Percentiles rank a stretch among this genome's conserved stretches.
Conservation (phyloP, 2,797 vertebrate genomes). For the Tragopan temminckii region DNA sequence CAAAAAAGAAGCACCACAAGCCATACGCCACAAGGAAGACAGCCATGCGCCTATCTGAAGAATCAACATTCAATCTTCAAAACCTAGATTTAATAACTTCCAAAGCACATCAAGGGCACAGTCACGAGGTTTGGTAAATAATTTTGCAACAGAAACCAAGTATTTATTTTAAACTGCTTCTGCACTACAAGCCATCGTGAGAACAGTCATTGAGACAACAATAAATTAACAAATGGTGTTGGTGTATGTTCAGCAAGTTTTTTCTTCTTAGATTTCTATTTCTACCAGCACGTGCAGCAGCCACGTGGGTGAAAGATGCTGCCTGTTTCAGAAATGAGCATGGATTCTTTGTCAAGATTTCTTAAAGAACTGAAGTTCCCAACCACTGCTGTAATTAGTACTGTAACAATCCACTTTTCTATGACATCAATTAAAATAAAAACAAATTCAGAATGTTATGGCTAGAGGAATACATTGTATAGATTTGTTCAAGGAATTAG, state of each 20-base stretch:
- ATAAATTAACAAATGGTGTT: neutral
- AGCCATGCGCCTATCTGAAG: neutral
- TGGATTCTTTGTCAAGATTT: neutral
- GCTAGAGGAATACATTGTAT: neutral
- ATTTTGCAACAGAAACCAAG: neutral
- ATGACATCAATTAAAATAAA: neutral
- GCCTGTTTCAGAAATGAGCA: neutral
- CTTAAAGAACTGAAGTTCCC: neutral
- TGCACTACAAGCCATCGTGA: neutral
- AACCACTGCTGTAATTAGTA: neutral
- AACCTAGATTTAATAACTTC: neutral
- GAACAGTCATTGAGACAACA: neutral
- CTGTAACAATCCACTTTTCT: neutral
- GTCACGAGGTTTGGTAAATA: neutral
- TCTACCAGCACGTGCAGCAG: neutral
- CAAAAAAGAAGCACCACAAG: constrained; percentile 9
- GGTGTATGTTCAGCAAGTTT: neutral
- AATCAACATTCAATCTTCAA: constrained; percentile 1
- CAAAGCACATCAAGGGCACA: neutral
- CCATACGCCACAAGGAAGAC: constrained; percentile 33
- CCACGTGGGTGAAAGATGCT: neutral
- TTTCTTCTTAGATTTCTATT: neutral
- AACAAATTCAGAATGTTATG: neutral
- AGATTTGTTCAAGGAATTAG: neutral
- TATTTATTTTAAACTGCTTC: neutral